phyloP scores from a whole-genome alignment of 2,797 vertebrate species.

The Arctocebus calabarensis region DNA sequence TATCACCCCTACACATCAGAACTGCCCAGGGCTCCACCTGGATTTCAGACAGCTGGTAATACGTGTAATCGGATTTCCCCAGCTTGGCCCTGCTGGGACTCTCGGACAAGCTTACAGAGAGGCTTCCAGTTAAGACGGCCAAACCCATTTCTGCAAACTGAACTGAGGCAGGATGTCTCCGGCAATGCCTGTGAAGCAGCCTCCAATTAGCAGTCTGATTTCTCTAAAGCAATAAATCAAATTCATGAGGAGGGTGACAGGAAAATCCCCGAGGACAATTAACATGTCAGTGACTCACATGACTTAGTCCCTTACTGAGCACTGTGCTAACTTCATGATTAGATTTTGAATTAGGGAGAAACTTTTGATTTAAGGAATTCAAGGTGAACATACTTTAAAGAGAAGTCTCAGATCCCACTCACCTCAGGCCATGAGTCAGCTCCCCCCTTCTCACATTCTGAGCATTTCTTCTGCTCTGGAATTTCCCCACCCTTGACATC shows the following conservation, averaged over 20 bases:
- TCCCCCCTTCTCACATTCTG: accelerated
- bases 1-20: accelerated
- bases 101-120: background rate
- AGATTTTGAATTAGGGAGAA: slow-evolving; percentile 68
- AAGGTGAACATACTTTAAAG: slow-evolving; percentile 15
- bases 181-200: slow-evolving; percentile 54
- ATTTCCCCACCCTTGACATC: background rate
- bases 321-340: slow-evolving; percentile 77
- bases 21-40: background rate
- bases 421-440: background rate
- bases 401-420: background rate
- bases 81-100: background rate
- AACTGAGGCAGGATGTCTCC: slow-evolving; percentile 64
- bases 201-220: slow-evolving; percentile 67
- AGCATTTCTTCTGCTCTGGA: background rate
- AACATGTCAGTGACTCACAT: slow-evolving; percentile 86
- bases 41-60: background rate
- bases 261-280: slow-evolving; percentile 82
- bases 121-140: background rate
- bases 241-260: slow-evolving; percentile 82
- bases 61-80: background rate
- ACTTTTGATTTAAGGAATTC: slow-evolving; percentile 62
- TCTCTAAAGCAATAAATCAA: slow-evolving; percentile 81
- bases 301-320: slow-evolving; percentile 78
- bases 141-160: background rate